These are phyloP conservation scores for Zoanthus sansibaricus DNA, from an alignment of 92 coral and sea anemone species.

Conservation along the genomic window DNA sequence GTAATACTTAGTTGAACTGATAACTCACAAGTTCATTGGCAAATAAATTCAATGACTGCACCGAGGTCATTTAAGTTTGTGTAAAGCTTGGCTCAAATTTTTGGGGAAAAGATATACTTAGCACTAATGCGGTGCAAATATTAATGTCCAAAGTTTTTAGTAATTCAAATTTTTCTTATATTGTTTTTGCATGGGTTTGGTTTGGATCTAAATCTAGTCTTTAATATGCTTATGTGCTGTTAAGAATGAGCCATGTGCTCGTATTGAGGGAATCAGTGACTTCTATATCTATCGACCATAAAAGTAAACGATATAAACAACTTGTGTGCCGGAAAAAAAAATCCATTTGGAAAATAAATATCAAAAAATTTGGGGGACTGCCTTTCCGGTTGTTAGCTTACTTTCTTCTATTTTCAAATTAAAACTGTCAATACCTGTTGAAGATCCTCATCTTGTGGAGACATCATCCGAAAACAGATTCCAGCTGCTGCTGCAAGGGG, in stretches of 20 bases:
- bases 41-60: background rate
- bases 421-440: slow-evolving; percentile 65
- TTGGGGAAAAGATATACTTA: background rate
- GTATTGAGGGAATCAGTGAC: background rate
- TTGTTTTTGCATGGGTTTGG: background rate
- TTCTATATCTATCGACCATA: background rate
- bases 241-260: background rate
- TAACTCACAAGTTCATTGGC: background rate
- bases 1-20: background rate
- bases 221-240: background rate
- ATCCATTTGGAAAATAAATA: background rate
- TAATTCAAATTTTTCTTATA: background rate
- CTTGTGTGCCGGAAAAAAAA: background rate
- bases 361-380: background rate
- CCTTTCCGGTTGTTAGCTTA: background rate
- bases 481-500: slow-evolving; percentile 68
- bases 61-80: background rate
- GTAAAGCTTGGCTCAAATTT: background rate
- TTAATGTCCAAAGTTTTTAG: background rate
- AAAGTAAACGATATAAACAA: background rate
- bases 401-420: background rate
- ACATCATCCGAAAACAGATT: slow-evolving; percentile 75
- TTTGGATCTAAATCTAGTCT: background rate
- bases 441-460: slow-evolving; percentile 76
- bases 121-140: background rate